phyloP scores from a whole-genome alignment of 64 coral and sea anemone genomes.

The Pocillopora verrucosa region DNA sequence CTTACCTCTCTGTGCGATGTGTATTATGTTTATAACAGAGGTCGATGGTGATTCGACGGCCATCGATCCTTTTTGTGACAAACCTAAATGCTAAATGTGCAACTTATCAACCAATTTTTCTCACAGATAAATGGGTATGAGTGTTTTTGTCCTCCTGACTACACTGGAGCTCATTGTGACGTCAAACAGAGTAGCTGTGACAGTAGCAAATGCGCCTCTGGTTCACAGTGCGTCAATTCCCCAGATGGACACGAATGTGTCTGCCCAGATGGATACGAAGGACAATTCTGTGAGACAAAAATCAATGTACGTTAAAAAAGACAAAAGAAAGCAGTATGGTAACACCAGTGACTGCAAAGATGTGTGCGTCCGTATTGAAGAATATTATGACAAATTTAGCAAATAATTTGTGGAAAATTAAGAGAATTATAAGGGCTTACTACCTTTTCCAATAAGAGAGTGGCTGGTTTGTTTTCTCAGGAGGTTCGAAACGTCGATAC shows the following conservation, averaged over 20 bases:
- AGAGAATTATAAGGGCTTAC: too few species aligned
- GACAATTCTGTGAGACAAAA: conserved; percentile 82
- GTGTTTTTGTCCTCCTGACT: conserved; percentile 77
- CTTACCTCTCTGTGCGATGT: too few species aligned
- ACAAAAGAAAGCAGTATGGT: neutral
- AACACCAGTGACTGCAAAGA: neutral
- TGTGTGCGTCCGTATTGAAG: too few species aligned
- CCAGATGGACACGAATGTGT: conserved; percentile 71
- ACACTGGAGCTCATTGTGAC: conserved; percentile 81
- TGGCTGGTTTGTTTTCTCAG: too few species aligned
- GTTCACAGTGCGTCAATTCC: conserved; percentile 68
- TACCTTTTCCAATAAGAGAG: too few species aligned
- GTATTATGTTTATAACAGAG: too few species aligned
- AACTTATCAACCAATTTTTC: neutral
- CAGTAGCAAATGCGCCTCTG: conserved; percentile 51
- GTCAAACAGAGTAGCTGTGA: conserved; percentile 61
- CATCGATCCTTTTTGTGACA: too few species aligned
- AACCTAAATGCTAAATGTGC: too few species aligned
- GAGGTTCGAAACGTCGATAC: too few species aligned
- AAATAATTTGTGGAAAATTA: too few species aligned
- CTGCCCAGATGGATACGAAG: conserved; percentile 78
- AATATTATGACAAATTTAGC: too few species aligned
- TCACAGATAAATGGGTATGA: conserved; percentile 82
- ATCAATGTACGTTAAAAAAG: conserved; percentile 65
- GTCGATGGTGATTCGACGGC: too few species aligned